Percentiles rank a stretch among this genome's conserved stretches.
These are phyloP conservation scores for Drosophila mojavensis DNA, from an alignment of 1,140 invertebrate genomes.

Conservation along the genomic window DNA sequence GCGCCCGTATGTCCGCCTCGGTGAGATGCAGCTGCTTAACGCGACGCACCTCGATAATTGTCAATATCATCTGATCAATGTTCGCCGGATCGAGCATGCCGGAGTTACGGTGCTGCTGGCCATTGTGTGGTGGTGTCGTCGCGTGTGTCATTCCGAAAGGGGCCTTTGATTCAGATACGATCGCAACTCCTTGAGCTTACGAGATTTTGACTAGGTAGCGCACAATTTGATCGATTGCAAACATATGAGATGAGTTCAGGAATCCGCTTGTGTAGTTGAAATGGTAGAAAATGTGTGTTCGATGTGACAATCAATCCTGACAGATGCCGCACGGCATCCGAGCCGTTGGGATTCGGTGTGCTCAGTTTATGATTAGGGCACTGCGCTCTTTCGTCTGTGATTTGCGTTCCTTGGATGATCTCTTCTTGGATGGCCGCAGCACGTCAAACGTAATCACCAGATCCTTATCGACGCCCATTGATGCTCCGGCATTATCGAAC, in stretches of 20 bases:
- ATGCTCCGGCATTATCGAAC: conserved; percentile 98
- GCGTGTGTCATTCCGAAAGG: not conserved
- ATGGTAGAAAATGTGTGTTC: not conserved
- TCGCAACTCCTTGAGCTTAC: conserved; percentile 10
- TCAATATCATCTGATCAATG: conserved; percentile 51
- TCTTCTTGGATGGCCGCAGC: not conserved
- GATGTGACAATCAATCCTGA: conserved; percentile 8
- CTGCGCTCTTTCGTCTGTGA: too few species aligned
- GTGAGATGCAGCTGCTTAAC: conserved; percentile 98
- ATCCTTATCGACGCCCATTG: conserved; percentile 99
- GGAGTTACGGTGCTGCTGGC: too few species aligned
- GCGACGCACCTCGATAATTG: conserved; percentile 92
- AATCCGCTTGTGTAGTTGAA: conserved; percentile 1
- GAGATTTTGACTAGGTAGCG: conserved; percentile 18
- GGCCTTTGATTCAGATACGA: not conserved
- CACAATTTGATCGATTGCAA: conserved; percentile 7
- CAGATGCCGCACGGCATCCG: conserved; percentile 6
- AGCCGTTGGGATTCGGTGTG: not conserved
- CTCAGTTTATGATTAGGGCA: too few species aligned
- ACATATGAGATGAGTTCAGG: conserved; percentile 16
- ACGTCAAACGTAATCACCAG: conserved; percentile 96
- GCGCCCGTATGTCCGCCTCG: conserved; percentile 96
- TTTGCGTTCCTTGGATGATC: too few species aligned
- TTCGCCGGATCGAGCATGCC: conserved; percentile 13
- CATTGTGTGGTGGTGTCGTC: not conserved